Conservation (phyloP, 2,797 vertebrate species). For the Tragelaphus oryx region DNA sequence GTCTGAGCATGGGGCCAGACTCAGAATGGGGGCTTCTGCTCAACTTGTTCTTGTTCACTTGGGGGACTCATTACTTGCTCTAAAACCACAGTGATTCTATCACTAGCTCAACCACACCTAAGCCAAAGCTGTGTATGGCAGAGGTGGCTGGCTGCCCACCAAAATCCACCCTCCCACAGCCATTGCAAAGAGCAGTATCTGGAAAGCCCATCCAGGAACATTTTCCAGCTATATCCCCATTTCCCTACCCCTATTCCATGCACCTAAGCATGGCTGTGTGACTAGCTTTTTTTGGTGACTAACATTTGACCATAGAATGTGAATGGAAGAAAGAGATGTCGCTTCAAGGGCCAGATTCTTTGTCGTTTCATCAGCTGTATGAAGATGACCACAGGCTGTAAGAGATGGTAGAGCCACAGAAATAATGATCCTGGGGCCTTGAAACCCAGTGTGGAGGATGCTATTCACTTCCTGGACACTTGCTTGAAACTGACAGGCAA, state of each 20-base stretch:
- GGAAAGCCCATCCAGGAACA: not conserved
- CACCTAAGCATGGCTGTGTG: not conserved
- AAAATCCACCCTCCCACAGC: not conserved
- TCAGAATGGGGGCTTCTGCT: not conserved
- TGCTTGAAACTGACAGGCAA: not conserved
- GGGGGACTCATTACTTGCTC: not conserved
- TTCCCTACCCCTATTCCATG: not conserved
- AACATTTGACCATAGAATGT: not conserved
- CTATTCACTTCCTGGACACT: not conserved
- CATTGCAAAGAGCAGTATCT: not conserved
- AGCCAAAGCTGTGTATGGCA: not conserved
- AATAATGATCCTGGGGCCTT: not conserved
- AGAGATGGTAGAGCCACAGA: not conserved
- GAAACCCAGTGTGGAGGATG: not conserved
- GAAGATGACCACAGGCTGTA: not conserved
- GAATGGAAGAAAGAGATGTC: not conserved
- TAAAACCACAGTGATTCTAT: not conserved
- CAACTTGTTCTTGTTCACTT: not conserved
- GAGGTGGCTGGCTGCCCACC: not conserved
- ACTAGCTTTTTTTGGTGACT: not conserved
- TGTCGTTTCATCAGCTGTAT: not conserved
- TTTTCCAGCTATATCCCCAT: not conserved
- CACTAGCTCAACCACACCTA: not conserved
- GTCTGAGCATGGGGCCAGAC: not conserved
- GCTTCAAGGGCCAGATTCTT: not conserved